phyloP scores from a whole-genome alignment of 1,140 invertebrate genomes.

The Theocolax elegans region DNA sequence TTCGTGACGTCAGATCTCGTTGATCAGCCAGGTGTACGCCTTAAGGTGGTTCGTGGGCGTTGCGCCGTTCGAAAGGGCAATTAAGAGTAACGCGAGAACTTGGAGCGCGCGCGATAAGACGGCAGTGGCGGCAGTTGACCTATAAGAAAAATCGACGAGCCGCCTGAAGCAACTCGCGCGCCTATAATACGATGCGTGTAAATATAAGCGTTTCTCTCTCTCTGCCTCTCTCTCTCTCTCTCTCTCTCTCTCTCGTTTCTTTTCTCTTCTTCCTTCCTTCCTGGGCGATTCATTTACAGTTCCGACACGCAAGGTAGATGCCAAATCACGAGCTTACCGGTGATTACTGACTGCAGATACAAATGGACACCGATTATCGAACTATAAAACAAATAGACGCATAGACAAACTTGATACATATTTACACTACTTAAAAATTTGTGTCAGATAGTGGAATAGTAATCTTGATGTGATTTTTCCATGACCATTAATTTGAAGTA shows the following conservation, averaged over 20 bases:
- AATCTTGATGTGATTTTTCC: too few relatives aligned
- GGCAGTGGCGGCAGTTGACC: conserved; percentile 48
- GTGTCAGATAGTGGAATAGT: too few relatives aligned
- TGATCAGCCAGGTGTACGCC: conserved; percentile 49
- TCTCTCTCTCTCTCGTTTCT: neutral
- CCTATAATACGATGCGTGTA: conserved; percentile 21
- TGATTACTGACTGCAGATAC: neutral
- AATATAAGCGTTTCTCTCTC: too few relatives aligned
- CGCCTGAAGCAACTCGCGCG: conserved; percentile 43
- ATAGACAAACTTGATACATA: too few relatives aligned
- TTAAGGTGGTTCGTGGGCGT: conserved; percentile 50
- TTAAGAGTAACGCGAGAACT: conserved; percentile 61
- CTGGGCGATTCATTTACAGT: conserved; percentile 17
- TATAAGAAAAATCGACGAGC: conserved; percentile 65
- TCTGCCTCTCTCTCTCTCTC: too few relatives aligned
- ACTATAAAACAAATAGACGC: conserved; percentile 25
- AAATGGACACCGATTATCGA: conserved; percentile 17
- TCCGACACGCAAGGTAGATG: conserved; percentile 9
- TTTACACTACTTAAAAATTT: too few relatives aligned
- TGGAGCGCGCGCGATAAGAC: conserved; percentile 55
- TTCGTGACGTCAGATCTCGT: conserved; percentile 22
- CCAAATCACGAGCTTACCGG: conserved; percentile 6
- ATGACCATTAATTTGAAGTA: too few relatives aligned
- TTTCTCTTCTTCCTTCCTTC: neutral
- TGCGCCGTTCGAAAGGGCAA: conserved; percentile 56